These are phyloP conservation scores for Margaritifera margaritifera DNA, from an alignment of 2,888 invertebrate genomes.

Conservation along the genomic window DNA sequence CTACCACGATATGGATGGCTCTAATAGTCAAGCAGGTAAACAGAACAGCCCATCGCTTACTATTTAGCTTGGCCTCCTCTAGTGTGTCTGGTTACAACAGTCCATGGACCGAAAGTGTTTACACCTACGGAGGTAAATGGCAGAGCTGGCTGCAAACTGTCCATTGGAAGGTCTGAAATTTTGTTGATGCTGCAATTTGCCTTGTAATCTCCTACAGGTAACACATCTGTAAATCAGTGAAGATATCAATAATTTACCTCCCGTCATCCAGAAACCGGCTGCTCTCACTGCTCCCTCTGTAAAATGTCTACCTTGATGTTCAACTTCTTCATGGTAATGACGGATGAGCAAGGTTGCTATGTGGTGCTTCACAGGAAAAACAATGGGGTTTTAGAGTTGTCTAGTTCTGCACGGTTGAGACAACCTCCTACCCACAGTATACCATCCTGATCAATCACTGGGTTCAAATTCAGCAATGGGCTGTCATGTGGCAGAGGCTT, in stretches of 20 bases:
- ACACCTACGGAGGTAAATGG: conserved; percentile 37
- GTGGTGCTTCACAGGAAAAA: conserved; percentile 23
- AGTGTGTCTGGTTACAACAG: conserved; percentile 18
- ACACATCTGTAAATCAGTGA: conserved; percentile 23
- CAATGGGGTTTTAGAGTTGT: conserved; percentile 14
- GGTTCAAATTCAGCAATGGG: conserved; percentile 12
- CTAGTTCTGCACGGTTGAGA: conserved; percentile 3
- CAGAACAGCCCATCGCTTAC: conserved; percentile 33
- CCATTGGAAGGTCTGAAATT: conserved; percentile 35
- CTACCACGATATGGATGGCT: conserved; percentile 33
- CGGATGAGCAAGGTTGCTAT: conserved; percentile 19
- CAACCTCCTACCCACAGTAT: conserved; percentile 30
- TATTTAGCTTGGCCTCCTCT: conserved; percentile 26
- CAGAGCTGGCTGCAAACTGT: conserved; percentile 21
- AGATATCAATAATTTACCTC: conserved; percentile 14
- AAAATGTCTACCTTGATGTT: conserved; percentile 31
- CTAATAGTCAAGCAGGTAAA: conserved; percentile 30
- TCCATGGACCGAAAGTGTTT: conserved; percentile 31
- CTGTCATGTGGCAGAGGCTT: conserved; percentile 7
- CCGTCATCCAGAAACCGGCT: conserved; percentile 28
- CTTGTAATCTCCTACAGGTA: conserved; percentile 18
- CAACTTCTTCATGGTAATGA: conserved; percentile 21
- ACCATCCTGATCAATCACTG: conserved; percentile 23
- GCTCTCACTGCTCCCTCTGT: conserved; percentile 24
- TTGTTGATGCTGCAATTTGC: no score